These are phyloP conservation scores for Heteromurus nitidus DNA, from an alignment of 2,888 invertebrate species.

Conservation along the genomic window DNA sequence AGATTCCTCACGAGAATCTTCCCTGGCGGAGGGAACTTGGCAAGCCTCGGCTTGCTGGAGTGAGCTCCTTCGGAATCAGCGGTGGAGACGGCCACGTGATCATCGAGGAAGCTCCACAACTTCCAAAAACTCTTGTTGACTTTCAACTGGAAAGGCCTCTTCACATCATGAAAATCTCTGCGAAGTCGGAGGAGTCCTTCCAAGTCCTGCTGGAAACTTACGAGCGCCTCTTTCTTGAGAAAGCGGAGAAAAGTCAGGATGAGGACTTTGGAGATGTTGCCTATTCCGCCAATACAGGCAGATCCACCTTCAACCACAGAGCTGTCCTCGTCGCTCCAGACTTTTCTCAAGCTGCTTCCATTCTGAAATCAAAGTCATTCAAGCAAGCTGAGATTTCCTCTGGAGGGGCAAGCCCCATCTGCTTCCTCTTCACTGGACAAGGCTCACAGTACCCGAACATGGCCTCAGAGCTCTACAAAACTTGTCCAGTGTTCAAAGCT, in stretches of 20 bases:
- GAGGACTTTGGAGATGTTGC: constrained; percentile 27
- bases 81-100: constrained; percentile 44
- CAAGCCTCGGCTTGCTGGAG: constrained; percentile 39
- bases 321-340: constrained; percentile 14
- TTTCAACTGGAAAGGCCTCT: constrained; percentile 18
- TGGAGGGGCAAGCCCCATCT: not conserved
- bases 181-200: constrained; percentile 33
- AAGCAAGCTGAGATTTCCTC: not conserved
- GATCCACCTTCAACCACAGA: constrained; percentile 33
- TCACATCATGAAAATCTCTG: constrained; percentile 26
- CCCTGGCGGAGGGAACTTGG: constrained; percentile 26
- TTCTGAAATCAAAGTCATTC: not conserved
- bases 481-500: constrained; percentile 32
- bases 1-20: constrained; percentile 46
- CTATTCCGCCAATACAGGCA: constrained; percentile 36
- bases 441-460: constrained; percentile 55
- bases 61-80: constrained; percentile 53
- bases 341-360: not conserved
- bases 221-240: not conserved
- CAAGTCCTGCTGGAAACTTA: not conserved
- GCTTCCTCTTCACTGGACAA: constrained; percentile 59
- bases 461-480: constrained; percentile 39
- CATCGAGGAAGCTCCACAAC: constrained; percentile 28
- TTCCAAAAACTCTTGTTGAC: not conserved
- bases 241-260: not conserved